Base-by-base conservation (phyloP, 2,797 vertebrate species). In the Notolepis coatsorum region DNA sequence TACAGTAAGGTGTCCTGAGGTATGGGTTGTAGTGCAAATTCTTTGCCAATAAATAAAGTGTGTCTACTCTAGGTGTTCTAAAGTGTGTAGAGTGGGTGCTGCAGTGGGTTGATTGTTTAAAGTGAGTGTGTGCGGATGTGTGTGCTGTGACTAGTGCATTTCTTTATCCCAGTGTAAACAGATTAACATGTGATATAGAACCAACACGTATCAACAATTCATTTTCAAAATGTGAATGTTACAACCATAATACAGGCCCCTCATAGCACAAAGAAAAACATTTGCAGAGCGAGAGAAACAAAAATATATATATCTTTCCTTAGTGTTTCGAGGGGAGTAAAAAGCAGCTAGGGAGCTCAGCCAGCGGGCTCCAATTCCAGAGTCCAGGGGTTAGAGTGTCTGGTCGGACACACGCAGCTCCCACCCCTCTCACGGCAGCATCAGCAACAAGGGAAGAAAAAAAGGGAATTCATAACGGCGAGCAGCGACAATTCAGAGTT, bases 141-240 rank as follows among this genome's bases (percentile, higher is more conserved):
- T n/a, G n/a, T n/a, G n/a, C n/a, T n/a, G n/a, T n/a, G n/a, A 84
- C 68, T 27, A 75, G 83, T 60, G 84, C n/a, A 75, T 78, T n/a
- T n/a, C n/a, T n/a, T n/a, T 90, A 71, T 77, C 90, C 88, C 91
- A 93, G 91, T 92, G 91, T 93, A 87, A 88, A 88, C 72, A 78
- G 62, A 66, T 67, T 60, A 66, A 31, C 35, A n/a, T 13, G 30
- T 67, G 61, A 52, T 20, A 43, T 20, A 60, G 18, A n/a, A 46
- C 24, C 43, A 39, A 42, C 47, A 49, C 18, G 51, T 24, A 10
- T 21, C 17, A 63, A 69, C 38, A 17, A 68, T 49, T 71, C 50
- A 64, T 35, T 42, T 66, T 78, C 28, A 24, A 13, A 21, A 52
- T 42, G 45, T 62, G 65, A 67, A 45, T 57, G 65, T 53, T 46